A percentile compares a stretch with the other conserved stretches of the same genome.
phyloP scores from a whole-genome alignment of 2,113 vertebrate genomes.

The Chionodraco myersi region DNA sequence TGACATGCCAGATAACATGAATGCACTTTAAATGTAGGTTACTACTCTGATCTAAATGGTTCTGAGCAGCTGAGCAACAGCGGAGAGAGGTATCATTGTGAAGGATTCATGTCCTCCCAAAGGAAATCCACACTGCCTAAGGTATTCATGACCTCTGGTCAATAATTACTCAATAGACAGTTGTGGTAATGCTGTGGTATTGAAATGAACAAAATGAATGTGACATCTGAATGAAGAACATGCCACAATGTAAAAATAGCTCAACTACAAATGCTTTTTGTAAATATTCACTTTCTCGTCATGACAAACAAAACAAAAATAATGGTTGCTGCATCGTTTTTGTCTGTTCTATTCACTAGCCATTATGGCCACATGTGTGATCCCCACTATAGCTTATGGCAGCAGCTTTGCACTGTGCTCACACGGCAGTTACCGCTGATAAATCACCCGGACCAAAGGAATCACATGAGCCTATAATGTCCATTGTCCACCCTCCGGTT shows the following conservation, averaged over 20 bases:
- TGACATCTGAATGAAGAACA: background rate
- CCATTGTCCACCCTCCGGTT: background rate
- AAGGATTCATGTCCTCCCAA: slow-evolving; percentile 31
- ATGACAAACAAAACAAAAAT: too few species aligned
- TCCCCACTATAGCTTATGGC: background rate
- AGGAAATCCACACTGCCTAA: slow-evolving; percentile 4
- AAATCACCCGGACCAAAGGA: too few species aligned
- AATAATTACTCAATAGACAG: background rate
- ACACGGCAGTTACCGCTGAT: too few species aligned
- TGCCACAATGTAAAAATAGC: background rate
- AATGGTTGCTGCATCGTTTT: too few species aligned
- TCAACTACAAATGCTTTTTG: background rate
- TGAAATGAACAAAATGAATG: slow-evolving; percentile 6
- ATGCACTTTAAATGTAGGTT: background rate
- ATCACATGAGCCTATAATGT: background rate
- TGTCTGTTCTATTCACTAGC: too few species aligned
- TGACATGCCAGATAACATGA: background rate
- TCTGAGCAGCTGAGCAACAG: background rate
- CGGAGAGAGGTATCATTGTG: background rate
- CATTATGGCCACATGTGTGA: background rate
- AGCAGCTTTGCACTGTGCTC: background rate
- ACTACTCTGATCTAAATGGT: background rate
- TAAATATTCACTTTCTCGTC: too few species aligned
- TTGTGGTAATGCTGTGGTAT: background rate
- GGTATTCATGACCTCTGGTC: slow-evolving; percentile 14